These are phyloP conservation scores for Drosophila tani DNA, from an alignment of 1,140 invertebrate genomes.

Conservation along the genomic window DNA sequence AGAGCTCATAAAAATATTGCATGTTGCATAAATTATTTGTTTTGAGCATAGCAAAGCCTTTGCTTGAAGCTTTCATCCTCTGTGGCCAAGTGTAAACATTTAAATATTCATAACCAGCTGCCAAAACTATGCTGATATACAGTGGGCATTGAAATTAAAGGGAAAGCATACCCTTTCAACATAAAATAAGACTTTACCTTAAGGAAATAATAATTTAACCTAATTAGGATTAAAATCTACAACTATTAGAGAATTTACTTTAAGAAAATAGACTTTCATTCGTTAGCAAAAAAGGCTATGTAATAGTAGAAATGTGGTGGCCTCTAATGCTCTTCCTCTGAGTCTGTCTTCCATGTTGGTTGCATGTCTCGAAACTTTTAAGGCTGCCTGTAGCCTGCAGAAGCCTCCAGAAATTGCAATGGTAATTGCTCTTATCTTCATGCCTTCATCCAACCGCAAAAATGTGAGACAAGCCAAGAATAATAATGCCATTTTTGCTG, in stretches of 20 bases:
- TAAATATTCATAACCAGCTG: constrained; percentile 23
- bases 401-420: constrained; percentile 29
- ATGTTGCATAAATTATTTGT: constrained; percentile 33
- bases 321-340: neutral
- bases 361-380: constrained; percentile 14
- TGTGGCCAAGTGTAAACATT: constrained; percentile 19
- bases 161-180: neutral
- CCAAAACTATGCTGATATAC: constrained; percentile 2
- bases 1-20: constrained; percentile 6
- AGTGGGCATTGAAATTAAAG: neutral
- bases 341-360: neutral
- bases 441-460: constrained; percentile 33
- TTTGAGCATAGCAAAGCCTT: constrained; percentile 1
- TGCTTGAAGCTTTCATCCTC: neutral
- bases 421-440: constrained; percentile 32
- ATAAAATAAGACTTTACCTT: neutral
- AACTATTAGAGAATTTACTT: too few species aligned
- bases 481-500: constrained; percentile 30
- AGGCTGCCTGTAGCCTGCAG: neutral
- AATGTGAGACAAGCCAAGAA: constrained; percentile 26
- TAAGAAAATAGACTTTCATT: neutral
- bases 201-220: neutral
- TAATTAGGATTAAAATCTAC: too few species aligned
- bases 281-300: neutral
- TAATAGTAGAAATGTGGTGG: neutral